Base-by-base conservation (phyloP, 2,888 invertebrate species). In the Drosophila tanythrix region DNA sequence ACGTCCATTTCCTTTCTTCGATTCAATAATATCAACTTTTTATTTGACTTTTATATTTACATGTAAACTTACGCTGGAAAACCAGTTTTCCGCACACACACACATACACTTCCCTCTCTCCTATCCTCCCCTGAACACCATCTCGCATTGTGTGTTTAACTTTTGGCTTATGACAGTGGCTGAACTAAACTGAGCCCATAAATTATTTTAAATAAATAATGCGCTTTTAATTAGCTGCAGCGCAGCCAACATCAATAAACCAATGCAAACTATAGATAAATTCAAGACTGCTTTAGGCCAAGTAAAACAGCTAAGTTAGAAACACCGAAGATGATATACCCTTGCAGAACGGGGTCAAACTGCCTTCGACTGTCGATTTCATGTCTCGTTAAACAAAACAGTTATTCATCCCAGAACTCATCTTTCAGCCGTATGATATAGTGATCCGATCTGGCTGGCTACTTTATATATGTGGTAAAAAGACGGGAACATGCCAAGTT, bases 161-260 rank as follows among this genome's bases (percentile, higher is more conserved):
- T 83, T 89, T 77, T 46, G 77, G 83, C 81, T 82, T 84, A 66
- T 50, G 66, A 51, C 60, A 70, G 74, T 81, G 53, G 69, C 68
- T 53, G 74, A 60, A 62, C 80, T 75, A 75, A 70, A 64, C 46
- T 56, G 58, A 74, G 59, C 40, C 72, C 83, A 79, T 82, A 82
- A 84, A 88, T 85, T 81, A 74, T 77, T 81, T 84, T 74, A 60
- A 63, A 76, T 85, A 87, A 87, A 78, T 89, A 88, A 89, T 89
- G 79, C 76, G 72, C 82, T 83, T 90, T 89, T 90, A 90, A 89
- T 89, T 90, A 89, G 88, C 85, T 90, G 70, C 63, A 52, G 46
- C 52, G 43, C 21, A 13, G 58, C 11, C 43, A 11, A 18, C 52
- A 38, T 62, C 67, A 51, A 69, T 71, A 46, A 48, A 7, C 18